Base-by-base conservation (phyloP, 1,140 invertebrate species). In the Bradysia coprophila region DNA sequence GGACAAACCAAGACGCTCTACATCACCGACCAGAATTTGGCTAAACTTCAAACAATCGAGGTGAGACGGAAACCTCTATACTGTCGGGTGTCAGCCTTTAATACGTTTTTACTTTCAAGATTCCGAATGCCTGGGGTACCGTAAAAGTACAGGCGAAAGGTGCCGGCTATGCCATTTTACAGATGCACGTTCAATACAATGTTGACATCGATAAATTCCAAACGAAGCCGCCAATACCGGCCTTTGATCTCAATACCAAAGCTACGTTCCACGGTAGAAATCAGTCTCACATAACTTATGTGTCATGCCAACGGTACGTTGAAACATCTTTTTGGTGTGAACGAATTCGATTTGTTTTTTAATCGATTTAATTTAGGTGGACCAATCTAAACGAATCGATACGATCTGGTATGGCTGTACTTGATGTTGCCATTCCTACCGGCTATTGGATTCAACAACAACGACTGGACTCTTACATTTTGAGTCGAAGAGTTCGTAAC, bases 121-220 rank as follows among this genome's bases (percentile, higher is more conserved):
- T 92, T 57, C 84, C 86, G 1, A 75, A 86, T 59, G 87, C 89
- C 39, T 95, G 83, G 80, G 91, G 91, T 47, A 89, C 83, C 10
- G 81, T 94, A 1, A 85, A 86, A 58, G 79, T 94, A 1, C 75
- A 85, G 52, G 89, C 84, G 1, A 80, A 81, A 56, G 92, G 92
- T 44, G 81, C 85, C 15, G 92, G 92, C 18, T 85, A 84, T 57
- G 90, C 90, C 2, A 81, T 93, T 48, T 65, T 92, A 32, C 88
- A 96, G 66, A 79, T 95, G 75, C 80, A 82, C 37, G 86, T 92
- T n/a, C 83, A 90, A 53, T 93, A 94, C 58, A 92, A 94, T 65
- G 88, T 96, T 21, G 90, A 95, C 59, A 78, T 81, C 48, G 58
- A 67, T n/a, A 72, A 73, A 53, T 88, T 89, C 64, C 79, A 92